phyloP scores from a whole-genome alignment of 2,888 invertebrate species.

The Drosophila melanosoma region DNA sequence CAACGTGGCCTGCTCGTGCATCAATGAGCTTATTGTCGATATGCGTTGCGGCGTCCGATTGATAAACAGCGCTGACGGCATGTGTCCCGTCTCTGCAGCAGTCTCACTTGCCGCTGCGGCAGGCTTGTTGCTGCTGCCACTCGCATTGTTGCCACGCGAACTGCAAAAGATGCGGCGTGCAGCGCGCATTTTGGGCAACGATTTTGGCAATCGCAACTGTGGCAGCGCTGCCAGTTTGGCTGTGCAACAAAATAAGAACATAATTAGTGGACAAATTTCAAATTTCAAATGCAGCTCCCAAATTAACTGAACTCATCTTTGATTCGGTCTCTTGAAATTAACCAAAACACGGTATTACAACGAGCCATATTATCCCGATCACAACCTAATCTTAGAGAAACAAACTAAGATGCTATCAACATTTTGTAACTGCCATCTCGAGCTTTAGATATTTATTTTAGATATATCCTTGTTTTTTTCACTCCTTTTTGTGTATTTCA shows the following conservation, averaged over 20 bases:
- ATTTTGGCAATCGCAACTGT: constrained; percentile 83
- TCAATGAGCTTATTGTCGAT: constrained; percentile 83
- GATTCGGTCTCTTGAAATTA: neutral
- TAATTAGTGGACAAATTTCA: neutral
- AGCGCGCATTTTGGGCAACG: constrained; percentile 81
- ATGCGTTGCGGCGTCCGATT: constrained; percentile 82
- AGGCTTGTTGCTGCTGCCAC: constrained; percentile 6
- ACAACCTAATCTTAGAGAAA: neutral
- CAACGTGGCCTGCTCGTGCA: constrained; percentile 62
- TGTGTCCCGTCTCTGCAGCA: constrained; percentile 8
- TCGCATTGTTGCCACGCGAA: constrained; percentile 71
- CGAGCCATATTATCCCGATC: neutral
- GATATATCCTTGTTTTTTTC: neutral
- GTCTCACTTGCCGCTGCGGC: constrained; percentile 1
- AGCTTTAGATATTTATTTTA: neutral
- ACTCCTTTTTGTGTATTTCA: neutral
- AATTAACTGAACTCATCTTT: neutral
- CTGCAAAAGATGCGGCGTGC: constrained; percentile 79
- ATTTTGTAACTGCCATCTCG: neutral
- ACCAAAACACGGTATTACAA: neutral
- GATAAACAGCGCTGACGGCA: constrained; percentile 75
- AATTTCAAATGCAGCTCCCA: neutral
- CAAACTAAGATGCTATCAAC: neutral
- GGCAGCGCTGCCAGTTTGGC: constrained; percentile 78
- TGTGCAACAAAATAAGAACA: constrained; percentile 32